Conservation (phyloP, 2,113 vertebrate species). For the Grallaria varia region DNA sequence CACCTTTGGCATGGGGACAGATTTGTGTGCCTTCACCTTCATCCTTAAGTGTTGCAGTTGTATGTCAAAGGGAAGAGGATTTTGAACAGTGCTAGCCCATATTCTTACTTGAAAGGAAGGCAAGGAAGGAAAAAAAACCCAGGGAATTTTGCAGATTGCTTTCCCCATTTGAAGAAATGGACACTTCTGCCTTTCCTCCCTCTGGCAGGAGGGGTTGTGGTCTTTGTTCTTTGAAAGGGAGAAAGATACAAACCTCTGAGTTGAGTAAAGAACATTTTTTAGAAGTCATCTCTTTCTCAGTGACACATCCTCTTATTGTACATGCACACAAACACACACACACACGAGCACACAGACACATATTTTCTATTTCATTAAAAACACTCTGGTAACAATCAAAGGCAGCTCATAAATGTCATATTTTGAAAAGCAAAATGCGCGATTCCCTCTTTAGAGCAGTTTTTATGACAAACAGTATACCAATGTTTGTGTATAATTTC, state of each 20-base stretch:
- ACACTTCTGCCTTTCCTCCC: not conserved
- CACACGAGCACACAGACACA: not conserved
- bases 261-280: not conserved
- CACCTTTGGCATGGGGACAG: not conserved
- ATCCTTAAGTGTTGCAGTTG: not conserved
- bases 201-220: not conserved
- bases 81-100: not conserved
- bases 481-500: conserved; percentile 49
- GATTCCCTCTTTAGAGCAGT: conserved; percentile 13
- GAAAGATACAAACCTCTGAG: not conserved
- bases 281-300: not conserved
- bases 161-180: not conserved
- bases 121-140: not conserved
- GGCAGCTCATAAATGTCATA: conserved; percentile 69
- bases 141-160: not conserved
- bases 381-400: conserved; percentile 58
- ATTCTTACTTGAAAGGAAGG: not conserved
- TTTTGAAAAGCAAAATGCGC: not conserved
- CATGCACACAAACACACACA: not conserved
- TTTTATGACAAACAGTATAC: conserved; percentile 56
- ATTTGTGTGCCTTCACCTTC: not conserved
- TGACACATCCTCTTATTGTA: not conserved
- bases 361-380: conserved; percentile 37
- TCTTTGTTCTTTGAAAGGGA: not conserved
- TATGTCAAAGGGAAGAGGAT: not conserved